Evolutionary conservation across 1,140 invertebrate genomes (phyloP), one percentile per base, ranked within the genome.

Genomic region (Aphelenchoides besseyi): DNA sequence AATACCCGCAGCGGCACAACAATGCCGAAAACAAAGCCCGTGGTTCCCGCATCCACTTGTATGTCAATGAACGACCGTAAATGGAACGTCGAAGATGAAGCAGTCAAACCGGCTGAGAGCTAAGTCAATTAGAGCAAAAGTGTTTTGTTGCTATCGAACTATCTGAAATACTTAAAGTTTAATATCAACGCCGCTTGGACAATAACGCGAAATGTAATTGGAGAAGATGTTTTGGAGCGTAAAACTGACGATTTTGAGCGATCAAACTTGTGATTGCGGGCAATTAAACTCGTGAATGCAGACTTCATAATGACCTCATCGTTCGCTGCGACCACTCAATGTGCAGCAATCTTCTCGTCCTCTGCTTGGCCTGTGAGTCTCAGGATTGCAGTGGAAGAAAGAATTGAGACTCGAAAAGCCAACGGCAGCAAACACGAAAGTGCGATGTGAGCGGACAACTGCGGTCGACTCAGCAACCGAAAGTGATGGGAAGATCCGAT

Each of bases 61-160:
- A 48, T 12, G 41, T 48, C 41, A 23, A 48, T 23, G 41, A 48
- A 48, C 41, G 41, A 23, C 41, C 12, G 23, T 48, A 12, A 23
- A 48, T 48, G 41, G 41, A 48, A 48, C 41, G 41, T 48, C 41
- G 41, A 48, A 48, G 41, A 48, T 48, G 41, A n/a, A n/a, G n/a
- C n/a, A n/a, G n/a, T n/a, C n/a, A n/a, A n/a, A n/a, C n/a, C n/a
- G n/a, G n/a, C n/a, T n/a, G n/a, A n/a, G n/a, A n/a, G n/a, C n/a
- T n/a, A n/a, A n/a, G n/a, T n/a, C n/a, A n/a, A n/a, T n/a, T n/a
- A n/a, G n/a, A n/a, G n/a, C n/a, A n/a, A n/a, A n/a, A n/a, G n/a
- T n/a, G n/a, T n/a, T n/a, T n/a, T n/a, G n/a, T n/a, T n/a, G n/a
- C n/a, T n/a, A n/a, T n/a, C n/a, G n/a, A n/a, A n/a, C n/a, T n/a